These are phyloP conservation scores for Argyresthia goedartella DNA, from an alignment of 2,888 invertebrate species.

Conservation along the genomic window DNA sequence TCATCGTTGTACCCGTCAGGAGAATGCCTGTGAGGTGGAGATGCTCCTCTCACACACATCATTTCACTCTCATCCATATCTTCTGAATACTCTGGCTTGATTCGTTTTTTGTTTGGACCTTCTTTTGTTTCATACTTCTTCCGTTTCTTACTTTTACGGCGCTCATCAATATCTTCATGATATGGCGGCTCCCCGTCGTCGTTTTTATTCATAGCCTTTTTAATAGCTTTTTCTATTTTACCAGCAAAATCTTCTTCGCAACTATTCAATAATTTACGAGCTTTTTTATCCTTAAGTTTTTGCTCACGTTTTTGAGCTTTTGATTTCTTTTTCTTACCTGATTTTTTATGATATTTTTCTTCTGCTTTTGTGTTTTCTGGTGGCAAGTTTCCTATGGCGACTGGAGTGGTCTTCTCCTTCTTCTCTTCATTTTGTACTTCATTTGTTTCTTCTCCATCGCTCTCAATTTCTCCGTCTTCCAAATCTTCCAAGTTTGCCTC, in stretches of 20 bases:
- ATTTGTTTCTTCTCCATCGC: slow-evolving; percentile 59
- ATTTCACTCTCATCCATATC: slow-evolving; percentile 83
- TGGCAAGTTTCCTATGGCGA: slow-evolving; percentile 14
- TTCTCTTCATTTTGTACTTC: slow-evolving; percentile 31
- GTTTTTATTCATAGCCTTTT: slow-evolving; percentile 80
- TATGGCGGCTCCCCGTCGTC: slow-evolving; percentile 52
- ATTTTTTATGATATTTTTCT: slow-evolving; percentile 45
- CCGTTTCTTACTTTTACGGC: slow-evolving; percentile 67
- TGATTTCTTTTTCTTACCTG: slow-evolving; percentile 66
- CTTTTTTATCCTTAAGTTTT: slow-evolving; percentile 61
- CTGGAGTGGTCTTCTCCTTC: slow-evolving; percentile 22
- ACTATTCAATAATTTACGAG: slow-evolving; percentile 54
- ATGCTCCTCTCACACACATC: slow-evolving; percentile 84
- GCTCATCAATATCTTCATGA: slow-evolving; percentile 61
- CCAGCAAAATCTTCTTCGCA: slow-evolving; percentile 82
- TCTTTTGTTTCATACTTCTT: slow-evolving; percentile 72
- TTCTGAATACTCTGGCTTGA: slow-evolving; percentile 65
- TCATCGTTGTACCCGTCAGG: slow-evolving; percentile 57
- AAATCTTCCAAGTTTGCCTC: slow-evolving; percentile 71
- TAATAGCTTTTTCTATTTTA: slow-evolving; percentile 83
- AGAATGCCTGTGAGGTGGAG: slow-evolving; percentile 64
- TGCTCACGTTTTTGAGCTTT: slow-evolving; percentile 60
- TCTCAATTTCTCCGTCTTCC: slow-evolving; percentile 90
- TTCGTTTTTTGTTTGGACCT: slow-evolving; percentile 70
- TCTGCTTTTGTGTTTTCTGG: slow-evolving; percentile 33